Evolutionary conservation across 2,797 vertebrate genomes (phyloP).

Genomic region (Acomys russatus): DNA sequence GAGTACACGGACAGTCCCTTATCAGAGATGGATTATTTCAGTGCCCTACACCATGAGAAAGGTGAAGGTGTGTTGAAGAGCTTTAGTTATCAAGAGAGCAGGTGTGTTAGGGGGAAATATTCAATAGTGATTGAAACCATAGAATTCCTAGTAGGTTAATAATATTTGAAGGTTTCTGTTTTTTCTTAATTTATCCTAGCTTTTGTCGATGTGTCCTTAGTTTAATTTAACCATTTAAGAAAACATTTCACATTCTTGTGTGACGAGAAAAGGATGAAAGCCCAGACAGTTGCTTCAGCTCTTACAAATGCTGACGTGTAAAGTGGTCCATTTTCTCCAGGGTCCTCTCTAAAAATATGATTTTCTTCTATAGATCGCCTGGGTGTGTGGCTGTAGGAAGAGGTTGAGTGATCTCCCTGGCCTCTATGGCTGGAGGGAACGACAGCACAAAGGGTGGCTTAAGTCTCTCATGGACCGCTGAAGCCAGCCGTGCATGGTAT

Average conservation of each 20-base stretch:
- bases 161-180: conserved; percentile 11
- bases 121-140: neutral
- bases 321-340: conserved; percentile 42
- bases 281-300: neutral
- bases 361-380: conserved; percentile 37
- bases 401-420: conserved; percentile 44
- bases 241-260: conserved; percentile 47
- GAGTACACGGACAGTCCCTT: neutral
- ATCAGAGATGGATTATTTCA: neutral
- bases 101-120: neutral
- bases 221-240: conserved; percentile 46
- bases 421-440: conserved; percentile 27
- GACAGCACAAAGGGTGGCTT: conserved; percentile 15
- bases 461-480: conserved; percentile 22
- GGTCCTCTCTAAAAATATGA: conserved; percentile 57
- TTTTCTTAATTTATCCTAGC: conserved; percentile 32
- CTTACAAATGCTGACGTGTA: conserved; percentile 59
- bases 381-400: conserved; percentile 7
- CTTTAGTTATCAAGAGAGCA: neutral
- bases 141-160: conserved; percentile 37
- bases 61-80: neutral
- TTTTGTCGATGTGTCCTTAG: neutral
- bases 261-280: neutral
- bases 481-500: neutral
- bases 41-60: neutral